Base-by-base conservation (phyloP, 2,888 invertebrate genomes). In the Serripes groenlandicus region DNA sequence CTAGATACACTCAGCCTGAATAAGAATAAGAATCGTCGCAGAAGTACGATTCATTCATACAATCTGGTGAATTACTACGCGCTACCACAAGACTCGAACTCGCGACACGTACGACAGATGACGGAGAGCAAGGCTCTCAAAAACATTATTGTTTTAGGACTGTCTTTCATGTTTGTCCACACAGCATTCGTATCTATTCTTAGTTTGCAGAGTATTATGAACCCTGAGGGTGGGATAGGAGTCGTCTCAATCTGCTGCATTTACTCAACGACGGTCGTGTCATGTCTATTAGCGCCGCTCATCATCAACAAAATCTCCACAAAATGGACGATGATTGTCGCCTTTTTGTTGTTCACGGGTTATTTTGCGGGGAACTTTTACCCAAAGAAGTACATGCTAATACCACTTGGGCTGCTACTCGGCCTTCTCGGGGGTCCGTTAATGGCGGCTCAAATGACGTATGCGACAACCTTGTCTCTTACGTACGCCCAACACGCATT, bases 401-500 rank as follows among this genome's bases (percentile, higher is more conserved):
- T 94, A n/a, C 93, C 94, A 0, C 79, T 92, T 0, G 91, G 93
- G 18, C 80, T 93, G 15, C 73, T 92, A 11, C 85, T 94, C 5
- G 94, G 94, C 0, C 78, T 92, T 1, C 78, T 92, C 23, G 90
- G 91, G 0, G 94, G 93, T 1, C 94, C 94, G 15, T 76, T 94
- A 66, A 93, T 93, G 93, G 92, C 92, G 66, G 94, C 94, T 0
- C 93, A 94, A 80, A 91, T 93, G 52, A 93, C 93, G 18, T 92
- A 92, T 75, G 88, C 94, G 9, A 93, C 94, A 5, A 93, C 93
- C 7, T 78, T 93, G 7, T 93, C 94, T 3, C 75, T 94, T 32
- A 92, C 92, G 11, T 92, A 93, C 77, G 92, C 94, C 0, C 90
- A 92, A 49, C 91, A 92, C 78, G 88, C 89, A 28, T 82, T 88